Base-by-base conservation (phyloP, 2,797 vertebrate genomes). In the Enteromius thamalakanensis region DNA sequence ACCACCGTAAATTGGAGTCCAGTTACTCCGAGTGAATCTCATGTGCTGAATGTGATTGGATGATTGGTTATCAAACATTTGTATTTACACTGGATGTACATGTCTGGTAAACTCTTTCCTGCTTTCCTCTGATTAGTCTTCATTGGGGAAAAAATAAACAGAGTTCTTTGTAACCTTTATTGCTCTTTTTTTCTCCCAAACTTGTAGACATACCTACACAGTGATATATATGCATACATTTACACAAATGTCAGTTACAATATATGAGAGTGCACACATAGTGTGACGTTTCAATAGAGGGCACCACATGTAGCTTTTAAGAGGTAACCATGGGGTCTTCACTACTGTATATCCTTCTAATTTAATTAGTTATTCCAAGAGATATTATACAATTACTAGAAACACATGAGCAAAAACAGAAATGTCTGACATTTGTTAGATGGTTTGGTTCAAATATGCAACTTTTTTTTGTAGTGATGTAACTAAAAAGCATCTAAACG, bases 91-190 rank as follows among this genome's bases (percentile, higher is more conserved):
- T 70, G 49, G 68, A 90, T 89, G 81, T 84, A 74, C 89, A 92
- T 91, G 86, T 90, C 91, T 94, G 92, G 90, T 92, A 87, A 86
- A 81, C 88, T 89, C 90, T 86, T 91, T 90, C 80, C 51, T 49
- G 29, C 72, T 65, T 84, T 45, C 55, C 49, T 76, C 58, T 83
- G 40, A 55, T 60, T 37, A 70, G 82, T 84, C 76, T 85, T 79
- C 86, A 17, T 51, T 58, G 69, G 82, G 86, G 70, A 83, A 69
- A 26, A 77, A 83, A 83, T 83, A 83, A 83, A 77, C 37, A 1
- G 42, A 62, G 47, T 75, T 76, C 17, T 82, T 82, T 82, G 34
- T 76, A 67, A 76, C n/a, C 8, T 65, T 74, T 23, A 23, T 62
- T 40, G 45, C 9, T 45, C 65, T 17, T 26, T 37, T 21, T 37